Evolutionary conservation across 2,888 invertebrate species (phyloP), one percentile per base, ranked within the genome.

Genomic region (Noctua janthe): DNA sequence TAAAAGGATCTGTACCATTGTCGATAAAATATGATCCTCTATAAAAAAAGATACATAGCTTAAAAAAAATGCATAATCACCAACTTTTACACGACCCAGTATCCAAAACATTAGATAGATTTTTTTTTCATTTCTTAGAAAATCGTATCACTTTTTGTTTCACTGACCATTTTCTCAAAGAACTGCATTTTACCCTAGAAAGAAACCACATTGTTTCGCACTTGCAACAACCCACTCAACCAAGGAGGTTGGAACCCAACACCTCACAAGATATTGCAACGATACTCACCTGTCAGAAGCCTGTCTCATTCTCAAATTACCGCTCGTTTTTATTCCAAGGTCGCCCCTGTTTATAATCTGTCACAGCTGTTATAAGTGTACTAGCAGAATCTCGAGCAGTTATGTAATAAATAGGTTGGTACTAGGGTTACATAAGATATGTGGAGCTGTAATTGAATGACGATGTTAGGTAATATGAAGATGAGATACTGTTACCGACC

Each of bases 261-360:
- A 29, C 66, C 29, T 35, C 39, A 54, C 39, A 35, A 73, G 43
- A 81, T 74, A 76, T 62, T 71, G 81, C 66, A 62, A 47, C 23
- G 74, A 84, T 74, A 69, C 66, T 10, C 59, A 59, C 79, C 69
- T 64, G 62, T 54, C 82, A 66, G 3, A 54, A n/a, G 4, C 15
- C 8, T 49, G 47, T 17, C 47, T 75, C 66, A 71, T 79, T 80
- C 71, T 88, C 76, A 70, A 67, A 78, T 89, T 83, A 87, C 89
- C 35, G 15, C 67, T n/a, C 62, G 39, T 71, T 76, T 81, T 62
- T 64, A 69, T 85, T 84, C 59, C 85, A 87, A 88, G 89, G 89
- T 74, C 77, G 71, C 5, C 13, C 49, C 51, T 84, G 15, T 87
- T 71, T 64, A 69, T 80, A 23, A 64, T 69, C 54, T 49, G 72